Conservation (phyloP, 1,140 invertebrate genomes). For the Rhagoletis zephyria region DNA sequence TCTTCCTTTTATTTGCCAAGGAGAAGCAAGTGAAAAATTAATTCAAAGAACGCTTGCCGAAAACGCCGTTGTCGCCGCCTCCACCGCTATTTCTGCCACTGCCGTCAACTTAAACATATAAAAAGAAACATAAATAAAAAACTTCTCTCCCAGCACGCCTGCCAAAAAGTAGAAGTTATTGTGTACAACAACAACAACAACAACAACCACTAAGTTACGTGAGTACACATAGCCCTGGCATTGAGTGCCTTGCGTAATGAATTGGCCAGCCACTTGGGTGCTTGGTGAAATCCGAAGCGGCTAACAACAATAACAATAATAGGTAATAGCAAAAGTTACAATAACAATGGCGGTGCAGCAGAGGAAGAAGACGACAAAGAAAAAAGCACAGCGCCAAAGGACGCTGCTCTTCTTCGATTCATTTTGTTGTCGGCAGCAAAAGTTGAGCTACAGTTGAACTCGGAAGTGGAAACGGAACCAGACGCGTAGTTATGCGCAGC, state of each 20-base stretch:
- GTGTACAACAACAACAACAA: conserved; percentile 7
- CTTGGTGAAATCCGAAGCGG: conserved; percentile 16
- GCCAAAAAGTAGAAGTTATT: conserved; percentile 30
- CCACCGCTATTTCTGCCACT: not conserved
- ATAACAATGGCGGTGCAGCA: not conserved
- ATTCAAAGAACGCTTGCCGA: not conserved
- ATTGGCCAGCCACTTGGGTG: conserved; percentile 29
- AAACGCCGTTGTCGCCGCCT: not conserved
- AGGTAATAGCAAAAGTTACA: conserved; percentile 40
- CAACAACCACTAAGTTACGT: not conserved
- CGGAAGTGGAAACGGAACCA: conserved; percentile 25
- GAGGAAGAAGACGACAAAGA: not conserved
- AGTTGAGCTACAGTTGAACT: not conserved
- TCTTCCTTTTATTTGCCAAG: not conserved
- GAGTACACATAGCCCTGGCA: conserved; percentile 21
- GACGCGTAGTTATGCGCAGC: not conserved
- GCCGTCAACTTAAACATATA: not conserved
- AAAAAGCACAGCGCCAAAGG: not conserved
- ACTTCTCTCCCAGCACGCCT: not conserved
- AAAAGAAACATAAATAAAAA: conserved; percentile 41
- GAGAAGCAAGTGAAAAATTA: not conserved
- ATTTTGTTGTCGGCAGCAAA: not conserved
- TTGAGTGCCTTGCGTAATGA: conserved; percentile 36
- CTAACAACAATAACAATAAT: conserved; percentile 48
- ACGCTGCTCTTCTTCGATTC: not conserved